phyloP scores from a whole-genome alignment of 64 coral and sea anemone species.

The Hydrozoanthus tunicans region DNA sequence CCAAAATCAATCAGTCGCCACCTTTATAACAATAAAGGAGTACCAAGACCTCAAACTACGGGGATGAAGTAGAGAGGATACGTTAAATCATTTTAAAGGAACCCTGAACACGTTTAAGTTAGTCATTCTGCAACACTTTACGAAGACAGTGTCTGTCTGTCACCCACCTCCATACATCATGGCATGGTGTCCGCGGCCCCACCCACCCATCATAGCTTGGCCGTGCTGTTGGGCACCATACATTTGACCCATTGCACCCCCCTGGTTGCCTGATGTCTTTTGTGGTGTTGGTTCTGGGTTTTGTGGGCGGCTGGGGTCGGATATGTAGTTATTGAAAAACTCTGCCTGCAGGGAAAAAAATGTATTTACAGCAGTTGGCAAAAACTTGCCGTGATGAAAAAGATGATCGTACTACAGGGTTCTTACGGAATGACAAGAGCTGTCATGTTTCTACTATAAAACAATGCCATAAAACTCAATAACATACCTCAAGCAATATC shows the following conservation, averaged over 20 bases:
- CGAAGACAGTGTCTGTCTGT: neutral
- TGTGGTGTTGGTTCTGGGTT: constrained; percentile 64
- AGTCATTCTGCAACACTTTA: neutral
- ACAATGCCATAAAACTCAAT: neutral
- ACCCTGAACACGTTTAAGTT: too few species aligned
- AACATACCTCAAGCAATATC: too few species aligned
- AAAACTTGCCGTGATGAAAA: neutral
- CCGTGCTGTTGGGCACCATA: constrained; percentile 41
- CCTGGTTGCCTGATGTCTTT: constrained; percentile 59
- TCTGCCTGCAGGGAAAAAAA: constrained; percentile 62
- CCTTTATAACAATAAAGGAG: too few species aligned
- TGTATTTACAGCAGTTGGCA: neutral
- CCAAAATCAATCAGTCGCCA: too few species aligned
- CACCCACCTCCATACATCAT: constrained; percentile 50
- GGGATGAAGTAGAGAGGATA: too few species aligned
- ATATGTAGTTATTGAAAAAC: constrained; percentile 93
- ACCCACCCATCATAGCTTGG: constrained; percentile 46
- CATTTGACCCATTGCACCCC: constrained; percentile 13
- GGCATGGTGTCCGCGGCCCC: constrained; percentile 47
- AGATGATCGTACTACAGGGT: neutral
- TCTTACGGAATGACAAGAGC: too few species aligned
- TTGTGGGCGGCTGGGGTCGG: constrained; percentile 84
- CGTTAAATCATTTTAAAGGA: too few species aligned
- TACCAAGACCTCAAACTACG: too few species aligned
- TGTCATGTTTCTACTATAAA: neutral